Evolutionary conservation across 2,888 invertebrate genomes (phyloP), one percentile per base, ranked within the genome.

Genomic region (Arge pagana): DNA sequence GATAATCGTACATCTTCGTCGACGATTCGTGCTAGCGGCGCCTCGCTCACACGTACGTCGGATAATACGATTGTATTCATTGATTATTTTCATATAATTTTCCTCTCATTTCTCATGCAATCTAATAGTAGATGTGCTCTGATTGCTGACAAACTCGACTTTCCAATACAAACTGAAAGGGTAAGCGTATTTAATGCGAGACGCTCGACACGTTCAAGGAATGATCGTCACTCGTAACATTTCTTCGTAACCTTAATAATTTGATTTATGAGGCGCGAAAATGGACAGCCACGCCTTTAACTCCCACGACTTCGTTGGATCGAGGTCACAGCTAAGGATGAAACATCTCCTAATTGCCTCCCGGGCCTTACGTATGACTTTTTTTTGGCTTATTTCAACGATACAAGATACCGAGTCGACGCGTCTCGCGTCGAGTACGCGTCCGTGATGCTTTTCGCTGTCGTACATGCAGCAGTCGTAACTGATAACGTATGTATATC

Each of bases 71-170:
- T 42, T 30, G 13, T 1, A 18, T 13, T 45, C 31, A 23, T 33
- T 31, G 4, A 13, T 10, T 21, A 10, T 31, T 33, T 21, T 33
- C 15, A 3, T 45, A n/a, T 19, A 7, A 33, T 33, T 16, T 10
- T 31, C 10, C 23, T 30, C 11, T 42, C 10, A 3, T 4, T 41
- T 30, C n/a, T 19, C 5, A 45, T 35, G 18, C 35, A 33, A 23
- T 45, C 15, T 45, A 33, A 45, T 33, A 33, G n/a, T 45, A 45
- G 23, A 45, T 45, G 45, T 45, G 23, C 45, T 45, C 45, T 45
- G n/a, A n/a, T n/a, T n/a, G n/a, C n/a, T n/a, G n/a, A n/a, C n/a
- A n/a, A n/a, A n/a, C n/a, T n/a, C n/a, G n/a, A n/a, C n/a, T 35
- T 45, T 45, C 23, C 33, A n/a, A n/a, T 45, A 31, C 11, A n/a